These are phyloP conservation scores for Dallia pectoralis DNA, from an alignment of 2,797 vertebrate species.

Conservation along the genomic window DNA sequence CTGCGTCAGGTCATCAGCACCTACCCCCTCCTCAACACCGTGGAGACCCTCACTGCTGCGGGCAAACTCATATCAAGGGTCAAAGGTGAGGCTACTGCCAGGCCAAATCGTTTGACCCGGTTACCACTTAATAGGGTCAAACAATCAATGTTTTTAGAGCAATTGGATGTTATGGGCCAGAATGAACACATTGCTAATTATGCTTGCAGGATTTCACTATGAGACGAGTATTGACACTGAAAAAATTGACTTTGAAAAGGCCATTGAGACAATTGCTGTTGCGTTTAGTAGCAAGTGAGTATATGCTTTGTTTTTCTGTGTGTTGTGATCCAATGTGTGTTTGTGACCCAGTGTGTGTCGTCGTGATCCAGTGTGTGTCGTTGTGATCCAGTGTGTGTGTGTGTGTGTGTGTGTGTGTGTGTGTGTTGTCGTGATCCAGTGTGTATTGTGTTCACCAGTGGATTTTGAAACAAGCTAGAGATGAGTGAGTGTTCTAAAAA, in stretches of 20 bases:
- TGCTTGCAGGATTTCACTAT: slow-evolving; percentile 86
- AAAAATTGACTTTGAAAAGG: slow-evolving; percentile 94
- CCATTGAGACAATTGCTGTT: slow-evolving; percentile 91
- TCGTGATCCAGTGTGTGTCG: not conserved
- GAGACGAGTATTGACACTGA: slow-evolving; percentile 84
- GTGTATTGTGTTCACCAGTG: not conserved
- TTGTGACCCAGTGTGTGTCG: not conserved
- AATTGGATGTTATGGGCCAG: not conserved
- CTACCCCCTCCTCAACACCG: slow-evolving; percentile 92
- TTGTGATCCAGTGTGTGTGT: no score
- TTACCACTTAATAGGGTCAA: not conserved
- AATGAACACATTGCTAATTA: slow-evolving; percentile 19
- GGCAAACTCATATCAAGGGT: slow-evolving; percentile 94
- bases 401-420: no score
- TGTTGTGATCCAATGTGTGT: no score
- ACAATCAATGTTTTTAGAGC: not conserved
- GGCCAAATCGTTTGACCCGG: not conserved
- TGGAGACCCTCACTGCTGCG: slow-evolving; percentile 92
- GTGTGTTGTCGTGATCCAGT: not conserved
- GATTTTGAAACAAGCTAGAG: not conserved
- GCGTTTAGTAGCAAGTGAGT: slow-evolving; percentile 97
- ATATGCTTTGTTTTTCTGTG: no score
- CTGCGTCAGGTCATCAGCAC: slow-evolving; percentile 89
- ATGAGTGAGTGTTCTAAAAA: not conserved
- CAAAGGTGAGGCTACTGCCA: slow-evolving; percentile 79